These are phyloP conservation scores for Gymnocheta viridis DNA, from an alignment of 2,888 invertebrate genomes.

Conservation along the genomic window DNA sequence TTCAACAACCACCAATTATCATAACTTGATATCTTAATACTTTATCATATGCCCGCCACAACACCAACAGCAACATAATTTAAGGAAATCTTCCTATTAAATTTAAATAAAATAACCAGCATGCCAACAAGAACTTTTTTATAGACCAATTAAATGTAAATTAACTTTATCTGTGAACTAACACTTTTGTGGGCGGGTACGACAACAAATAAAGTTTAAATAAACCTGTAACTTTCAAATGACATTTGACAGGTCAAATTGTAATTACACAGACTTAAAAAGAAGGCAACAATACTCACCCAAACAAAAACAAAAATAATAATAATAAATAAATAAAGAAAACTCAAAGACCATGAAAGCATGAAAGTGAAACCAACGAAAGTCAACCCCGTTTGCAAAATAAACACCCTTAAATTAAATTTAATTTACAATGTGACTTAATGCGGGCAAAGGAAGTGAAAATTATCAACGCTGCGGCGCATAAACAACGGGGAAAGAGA, in stretches of 20 bases:
- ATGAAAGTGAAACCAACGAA: conserved; percentile 53
- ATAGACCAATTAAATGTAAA: conserved; percentile 67
- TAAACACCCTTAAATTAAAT: conserved; percentile 53
- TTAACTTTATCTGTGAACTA: conserved; percentile 70
- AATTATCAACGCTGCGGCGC: conserved; percentile 48
- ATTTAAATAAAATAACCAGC: conserved; percentile 44
- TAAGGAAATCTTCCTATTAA: conserved; percentile 33
- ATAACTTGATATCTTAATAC: neutral
- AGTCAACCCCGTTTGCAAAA: conserved; percentile 23
- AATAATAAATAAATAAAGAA: conserved; percentile 5
- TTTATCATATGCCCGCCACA: neutral
- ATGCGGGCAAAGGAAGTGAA: conserved; percentile 37
- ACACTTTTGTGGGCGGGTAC: conserved; percentile 69
- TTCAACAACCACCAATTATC: conserved; percentile 22
- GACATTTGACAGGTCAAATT: conserved; percentile 71
- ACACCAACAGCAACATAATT: conserved; percentile 6
- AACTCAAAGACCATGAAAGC: neutral
- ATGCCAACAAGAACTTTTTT: conserved; percentile 39
- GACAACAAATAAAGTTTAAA: conserved; percentile 54
- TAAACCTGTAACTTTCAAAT: conserved; percentile 69
- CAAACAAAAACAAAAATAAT: neutral
- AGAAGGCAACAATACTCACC: conserved; percentile 46
- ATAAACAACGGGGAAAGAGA: neutral
- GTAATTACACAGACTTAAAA: conserved; percentile 59
- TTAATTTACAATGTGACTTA: conserved; percentile 24